phyloP scores from a whole-genome alignment of 2,888 invertebrate genomes.

The Morinoia aosen region DNA sequence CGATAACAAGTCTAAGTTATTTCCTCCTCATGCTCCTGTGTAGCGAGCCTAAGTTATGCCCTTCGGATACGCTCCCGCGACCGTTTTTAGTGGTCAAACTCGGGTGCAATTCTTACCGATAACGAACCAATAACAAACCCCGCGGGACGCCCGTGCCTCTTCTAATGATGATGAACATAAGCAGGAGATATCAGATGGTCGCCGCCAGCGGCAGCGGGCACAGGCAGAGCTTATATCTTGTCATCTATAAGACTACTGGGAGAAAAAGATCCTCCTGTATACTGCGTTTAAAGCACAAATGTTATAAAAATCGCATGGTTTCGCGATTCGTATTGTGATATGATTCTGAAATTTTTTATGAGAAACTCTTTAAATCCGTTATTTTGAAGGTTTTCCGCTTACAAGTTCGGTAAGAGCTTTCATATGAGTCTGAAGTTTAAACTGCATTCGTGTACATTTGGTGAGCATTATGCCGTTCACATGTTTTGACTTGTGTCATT shows the following conservation, averaged over 20 bases:
- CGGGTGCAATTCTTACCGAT: neutral
- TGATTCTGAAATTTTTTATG: too few species aligned
- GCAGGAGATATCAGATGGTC: neutral
- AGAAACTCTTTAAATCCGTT: too few species aligned
- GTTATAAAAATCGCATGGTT: too few species aligned
- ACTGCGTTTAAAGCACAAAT: too few species aligned
- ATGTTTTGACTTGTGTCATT: neutral
- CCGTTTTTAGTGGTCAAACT: neutral
- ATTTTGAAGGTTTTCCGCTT: neutral
- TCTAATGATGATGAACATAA: slow-evolving; percentile 2
- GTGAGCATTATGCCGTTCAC: neutral
- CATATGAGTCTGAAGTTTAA: neutral
- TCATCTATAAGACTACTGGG: neutral
- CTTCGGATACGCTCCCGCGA: neutral
- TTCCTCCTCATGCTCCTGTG: neutral
- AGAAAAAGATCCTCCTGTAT: too few species aligned
- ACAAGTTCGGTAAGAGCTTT: neutral
- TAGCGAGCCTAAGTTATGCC: neutral
- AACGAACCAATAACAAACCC: neutral
- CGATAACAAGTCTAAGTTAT: slow-evolving; percentile 12
- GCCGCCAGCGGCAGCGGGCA: too few species aligned
- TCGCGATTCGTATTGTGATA: too few species aligned
- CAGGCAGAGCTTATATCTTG: neutral
- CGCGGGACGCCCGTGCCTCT: neutral
- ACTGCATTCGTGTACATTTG: neutral